Evolutionary conservation across 2,797 vertebrate species (phyloP).

Genomic region (Acipenser oxyrinchus): DNA sequence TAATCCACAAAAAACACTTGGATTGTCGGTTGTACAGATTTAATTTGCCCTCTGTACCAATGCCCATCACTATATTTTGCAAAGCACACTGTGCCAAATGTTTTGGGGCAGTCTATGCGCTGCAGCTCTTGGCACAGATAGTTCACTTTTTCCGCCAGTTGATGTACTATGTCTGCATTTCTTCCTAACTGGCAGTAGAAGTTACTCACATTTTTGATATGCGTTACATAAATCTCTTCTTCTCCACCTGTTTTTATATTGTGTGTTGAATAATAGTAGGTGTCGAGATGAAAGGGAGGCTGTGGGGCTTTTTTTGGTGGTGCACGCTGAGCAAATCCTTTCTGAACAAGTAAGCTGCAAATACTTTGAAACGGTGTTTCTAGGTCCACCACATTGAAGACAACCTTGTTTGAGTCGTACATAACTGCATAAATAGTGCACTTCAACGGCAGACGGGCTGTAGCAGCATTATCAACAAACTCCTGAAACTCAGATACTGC

Average conservation of each 20-base stretch:
- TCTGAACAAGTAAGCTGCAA: constrained; percentile 61
- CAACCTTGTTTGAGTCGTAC: constrained; percentile 55
- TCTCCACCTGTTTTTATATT: constrained; percentile 79
- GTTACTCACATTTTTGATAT: constrained; percentile 55
- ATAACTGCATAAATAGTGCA: constrained; percentile 85
- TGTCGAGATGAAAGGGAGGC: constrained; percentile 60
- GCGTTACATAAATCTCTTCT: constrained; percentile 69
- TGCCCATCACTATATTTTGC: constrained; percentile 75
- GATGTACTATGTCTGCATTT: constrained; percentile 53
- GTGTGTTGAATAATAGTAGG: constrained; percentile 82
- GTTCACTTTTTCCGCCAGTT: constrained; percentile 54
- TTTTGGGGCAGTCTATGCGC: constrained; percentile 37
- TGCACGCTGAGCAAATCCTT: constrained; percentile 46
- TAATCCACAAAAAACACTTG: constrained; percentile 89
- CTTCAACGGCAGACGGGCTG: constrained; percentile 56
- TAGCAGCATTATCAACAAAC: constrained; percentile 62
- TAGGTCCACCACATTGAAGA: constrained; percentile 81
- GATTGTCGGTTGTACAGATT: constrained; percentile 45
- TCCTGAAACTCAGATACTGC: constrained; percentile 57
- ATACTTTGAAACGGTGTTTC: constrained; percentile 82
- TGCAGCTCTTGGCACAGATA: constrained; percentile 48
- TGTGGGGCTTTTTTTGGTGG: constrained; percentile 46
- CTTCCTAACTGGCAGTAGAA: constrained; percentile 85
- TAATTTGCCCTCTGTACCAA: constrained; percentile 82
- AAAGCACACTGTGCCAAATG: constrained; percentile 69